A percentile compares a stretch with the other conserved stretches of the same genome.
Conservation (phyloP, 2,888 invertebrate genomes). For the Ceramica pisi region DNA sequence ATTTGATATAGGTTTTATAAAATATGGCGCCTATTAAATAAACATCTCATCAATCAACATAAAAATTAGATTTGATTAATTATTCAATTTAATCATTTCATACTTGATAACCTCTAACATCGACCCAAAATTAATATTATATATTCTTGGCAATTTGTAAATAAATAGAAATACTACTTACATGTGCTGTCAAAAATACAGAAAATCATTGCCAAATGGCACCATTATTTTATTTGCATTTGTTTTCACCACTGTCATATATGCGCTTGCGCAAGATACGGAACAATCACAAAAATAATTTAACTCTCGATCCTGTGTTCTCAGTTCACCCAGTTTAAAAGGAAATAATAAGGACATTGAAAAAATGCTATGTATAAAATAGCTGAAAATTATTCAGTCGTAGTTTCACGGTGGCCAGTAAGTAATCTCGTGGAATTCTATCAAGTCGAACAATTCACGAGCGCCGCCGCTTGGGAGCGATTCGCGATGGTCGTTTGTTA, state of each 20-base stretch:
- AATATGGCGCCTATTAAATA: constrained; percentile 38
- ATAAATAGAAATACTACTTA: constrained; percentile 53
- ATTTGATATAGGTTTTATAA: constrained; percentile 49
- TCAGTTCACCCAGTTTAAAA: constrained; percentile 32
- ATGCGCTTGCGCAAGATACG: constrained; percentile 24
- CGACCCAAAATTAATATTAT: constrained; percentile 25
- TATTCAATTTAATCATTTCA: constrained; percentile 20
- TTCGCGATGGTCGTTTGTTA: constrained; percentile 73
- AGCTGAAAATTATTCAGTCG: constrained; percentile 8
- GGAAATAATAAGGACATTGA: background rate
- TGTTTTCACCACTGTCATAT: constrained; percentile 19
- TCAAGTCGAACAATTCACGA: constrained; percentile 56
- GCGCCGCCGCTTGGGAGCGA: constrained; percentile 64
- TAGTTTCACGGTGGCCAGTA: constrained; percentile 18
- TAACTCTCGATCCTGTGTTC: background rate
- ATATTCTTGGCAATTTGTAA: background rate
- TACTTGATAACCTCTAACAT: constrained; percentile 38
- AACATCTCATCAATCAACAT: constrained; percentile 32
- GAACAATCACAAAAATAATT: constrained; percentile 33
- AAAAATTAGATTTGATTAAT: constrained; percentile 39
- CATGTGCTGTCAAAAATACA: constrained; percentile 42
- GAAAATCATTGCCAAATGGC: constrained; percentile 41
- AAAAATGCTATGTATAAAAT: background rate
- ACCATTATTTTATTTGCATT: constrained; percentile 35
- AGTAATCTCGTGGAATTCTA: constrained; percentile 59